These are phyloP conservation scores for Pinctada fucata DNA, from an alignment of 2,888 invertebrate genomes.

Conservation along the genomic window DNA sequence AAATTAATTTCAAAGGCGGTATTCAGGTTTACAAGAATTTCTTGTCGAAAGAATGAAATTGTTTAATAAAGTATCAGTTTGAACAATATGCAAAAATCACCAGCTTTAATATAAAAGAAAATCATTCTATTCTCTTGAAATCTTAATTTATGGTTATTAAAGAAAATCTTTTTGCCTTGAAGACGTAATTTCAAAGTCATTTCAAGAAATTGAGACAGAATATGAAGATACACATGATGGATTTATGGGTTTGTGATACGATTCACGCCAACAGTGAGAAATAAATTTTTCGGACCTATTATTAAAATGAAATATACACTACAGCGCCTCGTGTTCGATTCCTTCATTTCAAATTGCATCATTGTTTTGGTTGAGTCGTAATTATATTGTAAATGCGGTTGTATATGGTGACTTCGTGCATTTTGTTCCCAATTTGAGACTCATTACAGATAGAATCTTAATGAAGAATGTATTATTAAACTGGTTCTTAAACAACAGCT, in stretches of 20 bases:
- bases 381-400: no score
- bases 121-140: neutral
- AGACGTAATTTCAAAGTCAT: constrained; percentile 4
- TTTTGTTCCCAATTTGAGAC: no score
- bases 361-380: neutral
- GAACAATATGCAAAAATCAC: no score
- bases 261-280: constrained; percentile 30
- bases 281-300: constrained; percentile 22
- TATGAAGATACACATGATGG: neutral
- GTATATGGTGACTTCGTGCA: no score
- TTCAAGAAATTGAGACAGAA: constrained; percentile 1
- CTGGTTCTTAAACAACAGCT: no score
- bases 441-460: no score
- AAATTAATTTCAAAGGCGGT: no score
- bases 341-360: neutral
- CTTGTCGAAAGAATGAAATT: no score
- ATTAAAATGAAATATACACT: constrained; percentile 28
- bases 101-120: no score
- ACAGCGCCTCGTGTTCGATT: neutral
- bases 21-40: no score
- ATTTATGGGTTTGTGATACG: constrained; percentile 7
- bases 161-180: constrained; percentile 3
- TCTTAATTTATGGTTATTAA: constrained; percentile 19
- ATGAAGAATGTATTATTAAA: no score
- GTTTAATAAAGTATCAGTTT: no score